Base-by-base conservation (phyloP, 2,797 vertebrate genomes). In the Caiman crocodilus region DNA sequence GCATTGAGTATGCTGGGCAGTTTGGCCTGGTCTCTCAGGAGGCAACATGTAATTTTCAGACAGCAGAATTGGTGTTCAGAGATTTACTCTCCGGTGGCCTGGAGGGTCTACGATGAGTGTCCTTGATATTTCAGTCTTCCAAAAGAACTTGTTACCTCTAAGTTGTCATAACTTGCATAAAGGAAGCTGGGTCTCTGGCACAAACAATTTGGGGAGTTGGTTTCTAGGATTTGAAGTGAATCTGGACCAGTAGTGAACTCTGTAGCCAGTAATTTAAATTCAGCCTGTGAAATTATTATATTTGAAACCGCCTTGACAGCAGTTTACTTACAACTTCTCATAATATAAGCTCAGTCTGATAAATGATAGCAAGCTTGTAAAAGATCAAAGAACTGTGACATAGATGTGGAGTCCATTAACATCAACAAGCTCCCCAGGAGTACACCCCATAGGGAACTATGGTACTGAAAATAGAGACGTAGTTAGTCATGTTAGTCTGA, bases 201-300 rank as follows among this genome's bases (percentile, higher is more conserved):
- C 0, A 0, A n/a, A 25, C 67, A 16, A 63, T 11, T 85, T 77
- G 60, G 35, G 65, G 42, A 5, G 30, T 35, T 30, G 21, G 6
- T 69, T 69, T 69, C 30, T 69, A 35, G 30, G 21, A 67, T 67
- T 67, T 76, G 79, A 57, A 85, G n/a, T 17, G 28, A 79, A 14
- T 10, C 59, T 75, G 56, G 50, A 71, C 13, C 59, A 55, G 30
- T 5, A n/a, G 2, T n/a, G 17, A 85, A 7, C 76, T 63, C 60
- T 67, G 50, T 74, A 90, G n/a, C 8, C 73, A 64, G 60, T 60
- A 67, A 64, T n/a, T 94, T 73, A 35, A 82, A 90, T 58, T 84
- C n/a, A 20, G 30, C 6, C 84, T 75, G 63, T 56, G n/a, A 8
- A 10, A 79, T 21, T 20, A 1, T 63, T 77, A 64, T 58, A 25